Evolutionary conservation across 92 coral and sea anemone genomes (phyloP), one percentile per base, ranked within the genome.

Genomic region (Palythoa grandis): DNA sequence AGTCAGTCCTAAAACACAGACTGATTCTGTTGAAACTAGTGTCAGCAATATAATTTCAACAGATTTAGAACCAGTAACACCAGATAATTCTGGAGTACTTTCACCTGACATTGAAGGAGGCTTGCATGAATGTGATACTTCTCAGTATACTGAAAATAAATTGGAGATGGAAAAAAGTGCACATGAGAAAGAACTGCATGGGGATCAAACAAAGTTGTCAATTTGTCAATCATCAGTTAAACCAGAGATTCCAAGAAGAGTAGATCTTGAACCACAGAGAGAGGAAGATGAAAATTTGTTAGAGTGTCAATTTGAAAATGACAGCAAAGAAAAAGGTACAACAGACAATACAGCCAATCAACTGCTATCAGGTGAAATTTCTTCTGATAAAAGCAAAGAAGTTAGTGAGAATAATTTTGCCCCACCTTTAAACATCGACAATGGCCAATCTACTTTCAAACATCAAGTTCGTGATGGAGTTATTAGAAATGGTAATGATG

Each of bases 211-310:
- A 6, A 66, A 66, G 13, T 38, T 40, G 12, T 22, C 22, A 50
- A 24, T 43, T 24, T 17, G 29, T 0, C 57, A 35, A 39, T 65
- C 35, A 11, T 13, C 6, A 43, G 22, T 48, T 48, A 80, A 80
- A 52, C 85, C 85, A 11, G 74, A 80, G 60, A 67, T 80, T 48
- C 85, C 85, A 6, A 80, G 58, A 57, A 80, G 85, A 48, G 37
- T n/a, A 43, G 85, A 80, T 47, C 85, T 80, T 66, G 85, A 80
- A 12, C 58, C 66, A 48, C 73, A 80, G 9, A 17, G 19, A 22
- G 74, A 11, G 17, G 47, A 66, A 65, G 2, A 2, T 2, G 63
- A 22, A 25, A 69, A 43, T 6, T 20, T 14, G 13, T n/a, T 54
- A 2, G 73, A 67, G 24, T 38, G 11, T 6, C 63, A 66, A 10